A percentile compares a stretch with the other conserved stretches of the same genome.
These are phyloP conservation scores for Ephestia elutella DNA, from an alignment of 1,140 invertebrate genomes.

Conservation along the genomic window DNA sequence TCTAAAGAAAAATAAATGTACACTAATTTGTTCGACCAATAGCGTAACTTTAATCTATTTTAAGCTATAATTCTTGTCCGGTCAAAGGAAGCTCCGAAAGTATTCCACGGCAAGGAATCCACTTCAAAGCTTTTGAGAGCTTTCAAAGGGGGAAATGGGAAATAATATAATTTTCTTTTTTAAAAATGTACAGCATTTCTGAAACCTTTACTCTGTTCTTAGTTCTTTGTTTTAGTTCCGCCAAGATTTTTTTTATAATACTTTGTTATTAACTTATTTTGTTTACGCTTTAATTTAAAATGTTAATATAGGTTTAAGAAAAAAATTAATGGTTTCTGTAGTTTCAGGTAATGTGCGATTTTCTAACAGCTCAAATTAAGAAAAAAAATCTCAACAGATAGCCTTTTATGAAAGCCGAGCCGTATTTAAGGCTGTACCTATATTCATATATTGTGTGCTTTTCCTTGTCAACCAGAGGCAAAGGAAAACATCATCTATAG, in stretches of 20 bases:
- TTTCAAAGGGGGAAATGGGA: conserved; percentile 4
- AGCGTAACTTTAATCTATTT: conserved; percentile 8
- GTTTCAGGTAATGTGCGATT: too few species aligned
- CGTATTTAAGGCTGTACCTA: too few species aligned
- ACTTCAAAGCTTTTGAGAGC: conserved; percentile 3
- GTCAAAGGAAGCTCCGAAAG: conserved; percentile 8
- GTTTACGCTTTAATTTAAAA: too few species aligned
- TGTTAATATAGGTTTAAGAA: too few species aligned
- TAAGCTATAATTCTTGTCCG: neutral
- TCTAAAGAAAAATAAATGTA: neutral
- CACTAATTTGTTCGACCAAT: conserved; percentile 2
- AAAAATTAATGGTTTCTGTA: too few species aligned
- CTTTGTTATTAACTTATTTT: neutral
- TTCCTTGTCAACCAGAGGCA: too few species aligned
- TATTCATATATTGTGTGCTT: too few species aligned
- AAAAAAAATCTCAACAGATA: too few species aligned
- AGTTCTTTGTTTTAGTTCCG: neutral
- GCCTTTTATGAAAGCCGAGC: too few species aligned
- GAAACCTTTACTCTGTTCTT: neutral
- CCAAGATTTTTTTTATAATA: neutral
- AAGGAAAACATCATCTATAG: too few species aligned
- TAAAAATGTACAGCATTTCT: neutral
- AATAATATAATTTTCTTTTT: conserved; percentile 10
- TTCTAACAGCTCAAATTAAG: too few species aligned
- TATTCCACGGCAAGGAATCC: conserved; percentile 7